A percentile compares a stretch with the other conserved stretches of the same genome.
Evolutionary conservation across 2,888 invertebrate species (phyloP).

Genomic region (Melinopterus prodromus): DNA sequence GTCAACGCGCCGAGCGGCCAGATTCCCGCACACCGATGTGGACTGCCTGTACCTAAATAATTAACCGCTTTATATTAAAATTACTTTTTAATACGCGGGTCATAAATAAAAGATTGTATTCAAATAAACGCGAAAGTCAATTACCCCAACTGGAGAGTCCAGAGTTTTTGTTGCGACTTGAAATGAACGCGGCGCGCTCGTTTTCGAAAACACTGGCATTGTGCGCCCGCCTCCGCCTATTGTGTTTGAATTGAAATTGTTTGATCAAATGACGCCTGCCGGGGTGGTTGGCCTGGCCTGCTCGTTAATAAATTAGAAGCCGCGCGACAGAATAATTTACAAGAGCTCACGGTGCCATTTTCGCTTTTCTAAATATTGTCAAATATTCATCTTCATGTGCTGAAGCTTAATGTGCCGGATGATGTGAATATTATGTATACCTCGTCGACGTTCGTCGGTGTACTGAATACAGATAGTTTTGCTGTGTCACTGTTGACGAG

Average conservation of each 20-base stretch:
- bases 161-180: not conserved
- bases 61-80: constrained; percentile 54
- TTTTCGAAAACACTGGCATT: not conserved
- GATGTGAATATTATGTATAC: not conserved
- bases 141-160: constrained; percentile 35
- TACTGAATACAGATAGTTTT: not conserved
- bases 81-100: constrained; percentile 51
- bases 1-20: constrained; percentile 18
- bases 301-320: not conserved
- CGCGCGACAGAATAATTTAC: not conserved
- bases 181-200: not conserved
- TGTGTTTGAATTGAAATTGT: not conserved
- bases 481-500: not conserved
- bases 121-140: constrained; percentile 43
- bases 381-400: not conserved
- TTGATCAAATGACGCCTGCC: not conserved
- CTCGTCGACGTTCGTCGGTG: not conserved
- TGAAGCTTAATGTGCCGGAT: not conserved
- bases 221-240: not conserved
- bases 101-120: constrained; percentile 51
- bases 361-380: not conserved
- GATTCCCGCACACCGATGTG: not conserved
- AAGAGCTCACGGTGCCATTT: not conserved
- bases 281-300: constrained; percentile 4
- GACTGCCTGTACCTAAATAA: constrained; percentile 45